Base-by-base conservation (phyloP, 2,888 invertebrate genomes). In the Octodonta nipae region DNA sequence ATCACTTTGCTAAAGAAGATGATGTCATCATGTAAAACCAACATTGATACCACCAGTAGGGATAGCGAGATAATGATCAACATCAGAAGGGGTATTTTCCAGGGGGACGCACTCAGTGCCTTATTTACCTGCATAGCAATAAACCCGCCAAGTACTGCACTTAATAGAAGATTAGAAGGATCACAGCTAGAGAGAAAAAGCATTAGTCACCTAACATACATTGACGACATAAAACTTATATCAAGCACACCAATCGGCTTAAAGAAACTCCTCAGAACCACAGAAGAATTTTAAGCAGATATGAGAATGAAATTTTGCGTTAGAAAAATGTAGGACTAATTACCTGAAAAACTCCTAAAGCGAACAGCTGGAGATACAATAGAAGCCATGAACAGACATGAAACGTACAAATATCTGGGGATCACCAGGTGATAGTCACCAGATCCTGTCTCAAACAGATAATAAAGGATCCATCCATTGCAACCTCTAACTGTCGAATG, bases 391-490 rank as follows among this genome's bases (percentile, higher is more conserved):
- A 26, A 11, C 26, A 5, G 26, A 10, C 26, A 26, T 26, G 26
- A 26, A 10, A 6, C 26, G 10, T 11, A 26, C 10, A 26, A 26
- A 10, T 26, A 26, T 10, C 12, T 6, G 10, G n/a, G 20, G 6
- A 20, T 20, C 20, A 20, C n/a, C 20, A 20, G n/a, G n/a, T 20
- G 20, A 20, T 20, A n/a, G n/a, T n/a, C 20, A 20, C n/a, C 20
- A 20, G 20, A 20, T n/a, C 20, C n/a, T 20, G n/a, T n/a, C 20
- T 20, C 20, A n/a, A 6, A 7, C 20, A 20, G 7, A 20, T 7
- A 20, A 20, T 20, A 7, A 20, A 20, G n/a, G 20, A 20, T n/a
- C 20, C 20, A n/a, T 20, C 20, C 20, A n/a, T 20, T 7, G 7
- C n/a, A 20, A 20, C 7, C 20, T 7, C n/a, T 7, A 20, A 20